Percentiles rank a stretch among this genome's conserved stretches.
Conservation (phyloP, 2,113 vertebrate genomes). For the Apodemus sylvaticus region DNA sequence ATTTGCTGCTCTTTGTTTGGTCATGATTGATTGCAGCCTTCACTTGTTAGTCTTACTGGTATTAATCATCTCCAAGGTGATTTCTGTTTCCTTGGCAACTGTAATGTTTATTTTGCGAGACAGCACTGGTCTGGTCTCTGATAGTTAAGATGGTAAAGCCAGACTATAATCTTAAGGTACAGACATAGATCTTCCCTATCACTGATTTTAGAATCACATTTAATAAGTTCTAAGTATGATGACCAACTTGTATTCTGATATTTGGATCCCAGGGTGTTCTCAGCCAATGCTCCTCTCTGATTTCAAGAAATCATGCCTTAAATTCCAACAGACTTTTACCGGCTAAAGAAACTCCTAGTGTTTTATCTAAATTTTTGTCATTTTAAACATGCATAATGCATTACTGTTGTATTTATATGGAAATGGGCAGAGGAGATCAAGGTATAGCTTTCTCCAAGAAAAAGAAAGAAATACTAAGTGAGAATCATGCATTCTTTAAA, state of each 20-base stretch:
- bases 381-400: constrained; percentile 64
- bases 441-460: not conserved
- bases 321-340: constrained; percentile 57
- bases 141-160: constrained; percentile 76
- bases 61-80: constrained; percentile 89
- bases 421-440: constrained; percentile 51
- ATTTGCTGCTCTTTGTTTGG: constrained; percentile 67
- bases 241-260: constrained; percentile 59
- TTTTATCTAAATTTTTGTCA: constrained; percentile 57
- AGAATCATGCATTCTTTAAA: constrained; percentile 38
- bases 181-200: constrained; percentile 74
- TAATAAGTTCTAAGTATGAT: constrained; percentile 75
- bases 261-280: constrained; percentile 55
- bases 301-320: constrained; percentile 59
- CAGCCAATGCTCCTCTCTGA: constrained; percentile 58
- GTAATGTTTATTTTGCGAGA: constrained; percentile 84
- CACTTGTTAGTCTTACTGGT: constrained; percentile 71
- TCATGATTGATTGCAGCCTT: constrained; percentile 78
- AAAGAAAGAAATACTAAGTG: constrained; percentile 43
- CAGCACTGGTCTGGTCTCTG: constrained; percentile 62
- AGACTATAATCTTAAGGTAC: constrained; percentile 78
- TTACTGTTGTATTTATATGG: constrained; percentile 15
- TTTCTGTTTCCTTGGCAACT: constrained; percentile 85
- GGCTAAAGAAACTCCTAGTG: constrained; percentile 59
- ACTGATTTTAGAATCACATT: constrained; percentile 71